phyloP scores from a whole-genome alignment of 2,797 vertebrate genomes.

The Halcyon chelicuti region DNA sequence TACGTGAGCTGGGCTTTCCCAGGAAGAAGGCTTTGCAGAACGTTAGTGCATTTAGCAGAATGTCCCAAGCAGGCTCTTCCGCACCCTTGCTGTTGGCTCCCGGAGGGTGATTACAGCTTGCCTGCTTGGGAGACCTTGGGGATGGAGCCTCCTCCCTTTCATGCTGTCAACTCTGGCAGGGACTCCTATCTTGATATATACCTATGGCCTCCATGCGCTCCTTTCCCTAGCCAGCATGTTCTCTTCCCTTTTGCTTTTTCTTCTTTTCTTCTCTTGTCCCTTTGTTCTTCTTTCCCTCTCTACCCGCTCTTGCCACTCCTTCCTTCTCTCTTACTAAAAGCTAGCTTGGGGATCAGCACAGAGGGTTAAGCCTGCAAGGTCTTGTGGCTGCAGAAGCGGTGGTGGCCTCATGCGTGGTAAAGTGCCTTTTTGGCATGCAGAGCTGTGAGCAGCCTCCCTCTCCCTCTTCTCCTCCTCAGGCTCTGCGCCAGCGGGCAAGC shows the following conservation, averaged over 20 bases:
- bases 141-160: not conserved
- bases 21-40: not conserved
- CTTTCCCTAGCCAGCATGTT: not conserved
- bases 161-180: not conserved
- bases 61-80: not conserved
- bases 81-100: not conserved
- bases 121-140: not conserved
- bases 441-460: not conserved
- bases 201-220: not conserved
- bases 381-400: not conserved
- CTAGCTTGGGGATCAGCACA: not conserved
- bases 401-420: conserved; percentile 7
- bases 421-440: conserved; percentile 62
- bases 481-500: conserved; percentile 38
- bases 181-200: not conserved
- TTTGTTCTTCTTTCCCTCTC: not conserved
- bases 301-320: not conserved
- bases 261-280: not conserved
- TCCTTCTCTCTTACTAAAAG: not conserved
- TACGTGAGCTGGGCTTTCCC: rapidly evolving
- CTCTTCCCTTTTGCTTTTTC: not conserved
- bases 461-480: conserved; percentile 26
- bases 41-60: not conserved
- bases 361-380: not conserved
- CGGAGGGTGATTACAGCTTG: not conserved